phyloP scores from a whole-genome alignment of 1,140 invertebrate genomes.

The Dysdera silvatica region DNA sequence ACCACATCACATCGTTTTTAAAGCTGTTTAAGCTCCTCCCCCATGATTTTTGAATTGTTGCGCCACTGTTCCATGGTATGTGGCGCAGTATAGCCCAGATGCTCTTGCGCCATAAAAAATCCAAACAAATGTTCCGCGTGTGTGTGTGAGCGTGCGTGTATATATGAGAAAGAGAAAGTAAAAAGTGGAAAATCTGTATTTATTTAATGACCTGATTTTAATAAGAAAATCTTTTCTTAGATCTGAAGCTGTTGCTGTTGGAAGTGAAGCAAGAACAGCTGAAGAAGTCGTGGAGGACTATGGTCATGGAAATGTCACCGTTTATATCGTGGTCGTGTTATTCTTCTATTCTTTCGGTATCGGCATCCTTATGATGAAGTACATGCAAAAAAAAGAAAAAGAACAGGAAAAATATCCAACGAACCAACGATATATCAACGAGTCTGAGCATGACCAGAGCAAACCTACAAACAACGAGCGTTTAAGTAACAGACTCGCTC shows the following conservation, averaged over 20 bases:
- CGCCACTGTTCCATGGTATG: too few species aligned
- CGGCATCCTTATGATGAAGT: slow-evolving; percentile 38
- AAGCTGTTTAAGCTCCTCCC: too few species aligned
- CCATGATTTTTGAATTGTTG: too few species aligned
- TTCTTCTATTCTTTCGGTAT: slow-evolving; percentile 39
- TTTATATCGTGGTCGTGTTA: slow-evolving; percentile 39
- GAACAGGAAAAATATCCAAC: slow-evolving; percentile 36
- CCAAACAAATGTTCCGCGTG: too few species aligned
- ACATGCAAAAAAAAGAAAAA: slow-evolving; percentile 36
- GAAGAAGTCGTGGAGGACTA: slow-evolving; percentile 11
- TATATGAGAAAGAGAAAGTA: too few species aligned
- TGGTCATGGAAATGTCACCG: slow-evolving; percentile 35
- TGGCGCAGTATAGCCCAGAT: too few species aligned
- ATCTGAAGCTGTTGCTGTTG: neutral
- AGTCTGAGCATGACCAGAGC: slow-evolving; percentile 29
- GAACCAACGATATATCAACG: slow-evolving; percentile 35
- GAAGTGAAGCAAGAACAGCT: neutral
- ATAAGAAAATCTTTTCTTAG: too few species aligned
- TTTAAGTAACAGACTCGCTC: slow-evolving; percentile 35
- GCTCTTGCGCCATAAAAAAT: too few species aligned
- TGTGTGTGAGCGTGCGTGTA: too few species aligned
- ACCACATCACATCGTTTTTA: too few species aligned
- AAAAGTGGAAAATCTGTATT: too few species aligned
- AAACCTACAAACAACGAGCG: slow-evolving; percentile 30
- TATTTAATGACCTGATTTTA: too few species aligned